Evolutionary conservation across 1,140 invertebrate species (phyloP).

Genomic region (Drosophila equinoxialis): DNA sequence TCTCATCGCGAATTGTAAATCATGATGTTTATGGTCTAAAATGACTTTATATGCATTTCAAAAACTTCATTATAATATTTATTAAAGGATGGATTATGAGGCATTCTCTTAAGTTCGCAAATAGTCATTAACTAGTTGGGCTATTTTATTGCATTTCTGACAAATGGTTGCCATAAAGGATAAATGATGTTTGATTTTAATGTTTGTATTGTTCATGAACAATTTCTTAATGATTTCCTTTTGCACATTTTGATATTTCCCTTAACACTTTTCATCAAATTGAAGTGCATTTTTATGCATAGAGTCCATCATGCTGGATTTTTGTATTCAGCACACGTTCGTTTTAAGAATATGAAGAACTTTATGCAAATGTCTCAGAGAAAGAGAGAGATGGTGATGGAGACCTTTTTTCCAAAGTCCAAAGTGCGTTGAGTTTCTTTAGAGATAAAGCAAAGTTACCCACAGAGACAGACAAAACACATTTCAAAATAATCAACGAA

Average conservation of each 20-base stretch:
- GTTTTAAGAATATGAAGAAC: conserved; percentile 4
- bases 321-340: conserved; percentile 39
- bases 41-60: no score
- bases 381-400: conserved; percentile 28
- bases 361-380: conserved; percentile 11
- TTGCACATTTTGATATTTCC: conserved; percentile 13
- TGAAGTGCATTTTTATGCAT: conserved; percentile 38
- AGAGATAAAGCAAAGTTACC: conserved; percentile 9
- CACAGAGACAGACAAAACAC: neutral
- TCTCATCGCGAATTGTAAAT: no score
- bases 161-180: conserved; percentile 1
- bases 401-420: conserved; percentile 27
- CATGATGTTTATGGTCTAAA: no score
- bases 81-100: neutral
- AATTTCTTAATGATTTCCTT: conserved; percentile 17
- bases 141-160: conserved; percentile 6
- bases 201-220: conserved; percentile 4
- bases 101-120: neutral
- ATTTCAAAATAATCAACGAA: conserved; percentile 53
- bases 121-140: neutral
- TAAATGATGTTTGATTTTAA: conserved; percentile 7
- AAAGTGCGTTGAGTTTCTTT: conserved; percentile 25
- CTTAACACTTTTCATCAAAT: conserved; percentile 37
- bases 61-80: neutral
- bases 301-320: conserved; percentile 15